Base-by-base conservation (phyloP, 2,113 vertebrate genomes). In the Anguilla rostrata region DNA sequence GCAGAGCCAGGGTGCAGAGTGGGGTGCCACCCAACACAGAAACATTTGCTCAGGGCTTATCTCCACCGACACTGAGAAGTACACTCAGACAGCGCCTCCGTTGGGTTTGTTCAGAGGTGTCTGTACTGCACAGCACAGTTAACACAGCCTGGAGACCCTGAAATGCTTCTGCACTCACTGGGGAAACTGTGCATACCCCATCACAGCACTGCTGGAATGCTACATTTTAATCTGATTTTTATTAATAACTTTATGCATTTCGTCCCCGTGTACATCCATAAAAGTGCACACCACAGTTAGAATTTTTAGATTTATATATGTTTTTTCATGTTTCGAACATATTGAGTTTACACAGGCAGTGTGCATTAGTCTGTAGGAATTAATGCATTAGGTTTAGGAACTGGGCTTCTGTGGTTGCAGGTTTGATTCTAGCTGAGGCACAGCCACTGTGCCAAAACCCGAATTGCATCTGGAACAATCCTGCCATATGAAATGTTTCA, bases 1-100 rank as follows among this genome's bases (percentile, higher is more conserved):
- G 89, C 86, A 88, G 85, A 34, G 86, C 82, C 16, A 34, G 34
- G 34, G 34, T 34, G 34, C 34, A 34, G 11, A 14, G 11, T 40
- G 16, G 2, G 56, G 78, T 86, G 39, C 3, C 71, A 87, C 80
- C 49, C 82, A 49, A 40, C 43, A 26, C 14, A 29, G 81, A 88
- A 86, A 85, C 41, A 53, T 71, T 75, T 53, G 40, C 29, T 86
- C 63, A 39, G 11, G 41, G 56, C 56, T 82, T 49, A 56, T 56
- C n/a, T 79, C 16, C 29, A 5, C 20, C 20, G 22, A 71, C 63
- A 71, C 22, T 63, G 60, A 71, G 63, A 71, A n/a, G n/a, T 0
- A 22, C 83, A 85, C 57, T n/a, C 6, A 29, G 85, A 14, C 34
- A 46, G n/a, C 53, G 60, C 2, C 14, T 39, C 57, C 57, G 46